These are phyloP conservation scores for Macquaria ambigua DNA, from an alignment of 2,113 vertebrate species.

Conservation along the genomic window DNA sequence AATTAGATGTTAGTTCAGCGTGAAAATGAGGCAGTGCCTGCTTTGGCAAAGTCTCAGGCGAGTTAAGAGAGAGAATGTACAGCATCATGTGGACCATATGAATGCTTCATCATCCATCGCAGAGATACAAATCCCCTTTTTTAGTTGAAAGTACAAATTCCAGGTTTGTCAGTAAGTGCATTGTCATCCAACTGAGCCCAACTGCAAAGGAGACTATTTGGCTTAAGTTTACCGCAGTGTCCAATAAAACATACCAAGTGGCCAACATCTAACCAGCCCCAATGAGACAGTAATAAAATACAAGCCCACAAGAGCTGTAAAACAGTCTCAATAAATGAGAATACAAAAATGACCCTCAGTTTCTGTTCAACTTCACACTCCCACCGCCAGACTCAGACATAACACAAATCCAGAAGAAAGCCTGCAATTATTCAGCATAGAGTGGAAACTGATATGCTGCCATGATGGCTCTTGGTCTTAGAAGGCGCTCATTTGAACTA, in stretches of 20 bases:
- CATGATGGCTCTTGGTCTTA: constrained; percentile 53
- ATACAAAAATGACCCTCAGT: constrained; percentile 55
- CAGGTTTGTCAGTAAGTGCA: constrained; percentile 3
- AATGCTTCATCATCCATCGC: neutral
- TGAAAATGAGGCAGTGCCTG: constrained; percentile 29
- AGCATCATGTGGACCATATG: constrained; percentile 19
- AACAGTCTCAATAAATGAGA: constrained; percentile 59
- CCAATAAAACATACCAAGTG: constrained; percentile 61
- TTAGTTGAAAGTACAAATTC: neutral
- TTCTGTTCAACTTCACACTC: constrained; percentile 59
- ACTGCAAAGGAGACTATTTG: constrained; percentile 37
- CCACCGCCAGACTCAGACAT: constrained; percentile 51
- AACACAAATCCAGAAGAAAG: constrained; percentile 58
- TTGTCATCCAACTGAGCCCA: constrained; percentile 22
- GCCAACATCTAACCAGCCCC: constrained; percentile 54
- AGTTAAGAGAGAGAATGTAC: constrained; percentile 14
- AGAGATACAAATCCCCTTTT: neutral
- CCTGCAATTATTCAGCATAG: constrained; percentile 63
- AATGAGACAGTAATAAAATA: constrained; percentile 69
- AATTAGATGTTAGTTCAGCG: constrained; percentile 37
- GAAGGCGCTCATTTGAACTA: constrained; percentile 53
- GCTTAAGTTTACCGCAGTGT: constrained; percentile 19
- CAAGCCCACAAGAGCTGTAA: constrained; percentile 62
- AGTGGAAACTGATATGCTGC: constrained; percentile 76
- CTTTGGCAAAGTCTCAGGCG: constrained; percentile 44